phyloP scores from a whole-genome alignment of 2,888 invertebrate species.

The Megalurothrips usitatus region DNA sequence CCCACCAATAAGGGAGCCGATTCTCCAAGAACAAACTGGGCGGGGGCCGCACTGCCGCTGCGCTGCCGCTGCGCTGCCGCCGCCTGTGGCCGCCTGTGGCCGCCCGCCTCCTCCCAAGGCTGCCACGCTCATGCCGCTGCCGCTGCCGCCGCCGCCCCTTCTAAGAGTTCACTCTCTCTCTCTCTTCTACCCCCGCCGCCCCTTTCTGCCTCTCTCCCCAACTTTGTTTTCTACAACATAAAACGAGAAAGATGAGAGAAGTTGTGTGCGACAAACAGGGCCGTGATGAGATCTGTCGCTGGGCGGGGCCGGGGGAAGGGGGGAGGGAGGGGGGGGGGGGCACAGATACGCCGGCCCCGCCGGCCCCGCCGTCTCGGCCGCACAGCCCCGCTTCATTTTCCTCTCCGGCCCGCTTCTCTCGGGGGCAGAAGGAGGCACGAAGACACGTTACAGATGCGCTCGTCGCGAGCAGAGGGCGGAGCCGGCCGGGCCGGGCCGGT shows the following conservation, averaged over 20 bases:
- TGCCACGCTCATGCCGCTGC: neutral
- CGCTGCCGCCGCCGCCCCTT: neutral
- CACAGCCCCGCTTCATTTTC: neutral
- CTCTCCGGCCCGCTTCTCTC: no score
- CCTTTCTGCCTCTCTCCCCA: neutral
- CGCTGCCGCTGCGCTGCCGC: neutral
- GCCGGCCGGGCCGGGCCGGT: no score
- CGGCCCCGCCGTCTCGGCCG: neutral
- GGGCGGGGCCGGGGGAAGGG: no score
- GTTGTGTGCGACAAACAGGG: slow-evolving; percentile 14
- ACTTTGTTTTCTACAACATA: slow-evolving; percentile 25
- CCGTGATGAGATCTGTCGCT: slow-evolving; percentile 18
- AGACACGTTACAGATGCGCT: no score
- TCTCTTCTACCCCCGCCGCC: neutral
- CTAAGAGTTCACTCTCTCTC: neutral
- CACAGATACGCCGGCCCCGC: neutral
- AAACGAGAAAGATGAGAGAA: slow-evolving; percentile 26
- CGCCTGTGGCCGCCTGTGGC: neutral
- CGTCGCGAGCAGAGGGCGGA: no score
- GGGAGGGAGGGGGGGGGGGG: no score
- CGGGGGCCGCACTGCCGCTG: neutral
- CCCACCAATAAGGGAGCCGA: slow-evolving; percentile 10
- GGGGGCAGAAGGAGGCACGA: no score
- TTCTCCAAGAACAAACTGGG: slow-evolving; percentile 20
- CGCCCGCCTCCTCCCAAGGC: neutral